A percentile compares a stretch with the other conserved stretches of the same genome.
Evolutionary conservation across 2,797 vertebrate species (phyloP).

Genomic region (Acipenser ruthenus): DNA sequence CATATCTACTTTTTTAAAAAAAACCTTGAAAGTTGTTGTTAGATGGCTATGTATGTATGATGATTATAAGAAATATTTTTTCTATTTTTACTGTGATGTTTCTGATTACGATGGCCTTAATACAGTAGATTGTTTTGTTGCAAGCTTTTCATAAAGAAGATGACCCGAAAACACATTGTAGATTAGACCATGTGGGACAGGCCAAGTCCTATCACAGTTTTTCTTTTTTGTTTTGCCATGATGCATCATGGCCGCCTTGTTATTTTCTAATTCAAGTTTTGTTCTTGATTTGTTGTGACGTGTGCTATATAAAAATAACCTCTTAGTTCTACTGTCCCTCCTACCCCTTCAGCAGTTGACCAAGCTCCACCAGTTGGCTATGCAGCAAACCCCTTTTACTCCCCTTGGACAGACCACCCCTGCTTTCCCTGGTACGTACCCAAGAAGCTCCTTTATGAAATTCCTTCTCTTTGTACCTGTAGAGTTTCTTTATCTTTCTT

Average conservation of each 20-base stretch:
- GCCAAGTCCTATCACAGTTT: constrained; percentile 69
- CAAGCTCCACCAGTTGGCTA: constrained; percentile 99
- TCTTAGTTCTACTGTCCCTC: constrained; percentile 99
- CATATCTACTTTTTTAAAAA: too few species aligned
- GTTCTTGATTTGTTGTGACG: constrained; percentile 79
- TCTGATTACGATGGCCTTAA: too few species aligned
- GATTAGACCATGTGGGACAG: constrained; percentile 31
- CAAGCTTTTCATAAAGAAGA: too few species aligned
- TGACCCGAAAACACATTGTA: too few species aligned
- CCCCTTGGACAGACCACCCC: constrained; percentile 98
- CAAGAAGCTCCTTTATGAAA: constrained; percentile 72
- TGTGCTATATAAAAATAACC: constrained; percentile 88
- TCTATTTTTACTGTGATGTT: too few species aligned
- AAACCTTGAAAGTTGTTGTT: too few species aligned
- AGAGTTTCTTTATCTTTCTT: constrained; percentile 62
- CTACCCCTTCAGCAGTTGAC: constrained; percentile 97
- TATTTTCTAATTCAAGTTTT: constrained; percentile 60
- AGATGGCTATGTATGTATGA: too few species aligned
- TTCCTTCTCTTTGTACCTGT: constrained; percentile 86
- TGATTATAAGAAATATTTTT: too few species aligned
- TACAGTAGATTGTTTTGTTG: too few species aligned
- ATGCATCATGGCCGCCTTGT: constrained; percentile 70
- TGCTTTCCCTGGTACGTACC: constrained; percentile 99
- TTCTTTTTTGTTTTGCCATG: constrained; percentile 54
- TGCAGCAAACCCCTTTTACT: constrained; percentile 98